phyloP scores from a whole-genome alignment of 2,888 invertebrate species.

The Phyllotreta cruciferae region DNA sequence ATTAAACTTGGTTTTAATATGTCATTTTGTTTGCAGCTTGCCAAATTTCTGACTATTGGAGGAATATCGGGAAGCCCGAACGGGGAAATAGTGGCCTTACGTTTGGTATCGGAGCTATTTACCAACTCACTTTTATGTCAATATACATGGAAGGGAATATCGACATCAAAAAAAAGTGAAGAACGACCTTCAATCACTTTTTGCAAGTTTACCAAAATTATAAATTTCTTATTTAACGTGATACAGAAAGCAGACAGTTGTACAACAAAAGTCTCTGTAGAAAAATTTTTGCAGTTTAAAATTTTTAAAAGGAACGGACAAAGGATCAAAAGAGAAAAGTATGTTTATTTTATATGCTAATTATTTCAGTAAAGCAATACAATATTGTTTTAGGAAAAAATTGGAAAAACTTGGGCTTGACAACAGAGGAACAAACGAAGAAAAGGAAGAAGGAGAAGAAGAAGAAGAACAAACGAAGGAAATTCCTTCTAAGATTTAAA shows the following conservation, averaged over 20 bases:
- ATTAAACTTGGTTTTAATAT: neutral
- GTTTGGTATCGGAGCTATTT: neutral
- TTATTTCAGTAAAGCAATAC: too few relatives aligned
- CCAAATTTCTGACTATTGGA: neutral
- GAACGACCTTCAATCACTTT: neutral
- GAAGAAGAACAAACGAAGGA: too few relatives aligned
- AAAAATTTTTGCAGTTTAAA: neutral
- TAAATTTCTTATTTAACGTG: neutral
- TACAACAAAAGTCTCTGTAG: neutral
- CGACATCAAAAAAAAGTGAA: neutral
- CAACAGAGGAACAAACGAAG: too few relatives aligned
- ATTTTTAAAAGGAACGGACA: neutral
- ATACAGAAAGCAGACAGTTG: neutral
- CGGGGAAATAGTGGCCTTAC: neutral
- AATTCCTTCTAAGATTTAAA: too few relatives aligned
- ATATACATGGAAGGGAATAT: neutral
- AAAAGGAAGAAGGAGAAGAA: too few relatives aligned
- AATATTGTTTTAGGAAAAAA: too few relatives aligned
- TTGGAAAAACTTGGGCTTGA: too few relatives aligned
- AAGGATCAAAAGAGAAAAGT: neutral
- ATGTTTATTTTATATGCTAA: neutral
- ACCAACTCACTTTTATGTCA: neutral
- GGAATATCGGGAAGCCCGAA: neutral
- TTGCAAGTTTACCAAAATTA: neutral
- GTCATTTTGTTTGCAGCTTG: neutral